phyloP scores from a whole-genome alignment of 2,888 invertebrate genomes.

The Sympetrum striolatum region DNA sequence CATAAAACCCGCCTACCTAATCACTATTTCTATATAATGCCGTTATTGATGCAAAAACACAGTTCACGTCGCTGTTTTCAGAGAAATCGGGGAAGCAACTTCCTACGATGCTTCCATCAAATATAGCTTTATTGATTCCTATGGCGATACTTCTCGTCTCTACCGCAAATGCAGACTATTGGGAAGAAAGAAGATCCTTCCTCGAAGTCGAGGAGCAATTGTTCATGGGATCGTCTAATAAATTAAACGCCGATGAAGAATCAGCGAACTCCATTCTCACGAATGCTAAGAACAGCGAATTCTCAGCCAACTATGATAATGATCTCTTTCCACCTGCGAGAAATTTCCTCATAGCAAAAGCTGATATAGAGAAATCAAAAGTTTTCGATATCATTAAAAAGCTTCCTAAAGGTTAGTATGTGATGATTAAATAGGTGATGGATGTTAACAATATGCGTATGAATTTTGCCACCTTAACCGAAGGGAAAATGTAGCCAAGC shows the following conservation, averaged over 20 bases:
- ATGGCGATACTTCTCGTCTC: not conserved
- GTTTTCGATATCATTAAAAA: slow-evolving; percentile 71
- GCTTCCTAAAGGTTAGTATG: slow-evolving; percentile 71
- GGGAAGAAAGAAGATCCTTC: not conserved
- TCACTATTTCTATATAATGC: no score
- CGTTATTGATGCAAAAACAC: not conserved
- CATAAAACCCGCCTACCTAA: no score
- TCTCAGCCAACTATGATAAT: slow-evolving; percentile 62
- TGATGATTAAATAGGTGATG: no score
- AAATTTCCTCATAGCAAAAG: slow-evolving; percentile 70
- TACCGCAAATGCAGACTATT: not conserved
- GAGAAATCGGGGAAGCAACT: not conserved
- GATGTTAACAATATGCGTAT: not conserved
- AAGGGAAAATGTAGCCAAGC: not conserved
- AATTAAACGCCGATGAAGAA: slow-evolving; percentile 62
- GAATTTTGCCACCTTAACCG: not conserved
- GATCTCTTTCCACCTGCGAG: slow-evolving; percentile 67
- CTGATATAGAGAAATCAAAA: slow-evolving; percentile 66
- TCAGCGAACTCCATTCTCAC: slow-evolving; percentile 67
- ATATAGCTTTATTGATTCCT: not conserved
- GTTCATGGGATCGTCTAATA: not conserved
- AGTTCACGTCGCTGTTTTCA: not conserved
- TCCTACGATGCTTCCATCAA: not conserved
- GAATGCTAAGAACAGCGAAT: slow-evolving; percentile 65
- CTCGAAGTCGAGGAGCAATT: not conserved